Percentiles rank a stretch among this genome's conserved stretches.
Evolutionary conservation across 2,888 invertebrate species (phyloP).

Genomic region (Nyleta sp.): DNA sequence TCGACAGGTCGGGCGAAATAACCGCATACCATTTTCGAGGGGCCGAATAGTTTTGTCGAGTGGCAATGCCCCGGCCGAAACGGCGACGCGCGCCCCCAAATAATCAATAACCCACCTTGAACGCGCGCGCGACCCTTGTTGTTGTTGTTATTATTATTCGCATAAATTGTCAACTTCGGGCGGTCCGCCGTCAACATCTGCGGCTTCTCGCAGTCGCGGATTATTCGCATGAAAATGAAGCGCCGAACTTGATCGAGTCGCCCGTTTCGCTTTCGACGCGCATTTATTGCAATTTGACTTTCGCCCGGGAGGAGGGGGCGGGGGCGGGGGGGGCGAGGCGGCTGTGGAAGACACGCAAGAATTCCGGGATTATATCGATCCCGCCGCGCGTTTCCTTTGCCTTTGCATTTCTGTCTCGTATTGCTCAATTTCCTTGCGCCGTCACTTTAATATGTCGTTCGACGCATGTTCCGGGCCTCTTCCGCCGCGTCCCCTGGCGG

Average conservation of each 20-base stretch:
- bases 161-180: constrained; percentile 59
- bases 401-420: too few species aligned
- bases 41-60: constrained; percentile 51
- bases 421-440: constrained; percentile 53
- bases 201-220: constrained; percentile 29
- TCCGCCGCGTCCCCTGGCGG: constrained; percentile 29
- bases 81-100: constrained; percentile 33
- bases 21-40: constrained; percentile 61
- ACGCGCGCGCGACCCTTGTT: constrained; percentile 26
- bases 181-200: constrained; percentile 43
- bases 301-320: too few species aligned
- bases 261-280: constrained; percentile 7
- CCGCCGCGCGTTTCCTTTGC: constrained; percentile 22
- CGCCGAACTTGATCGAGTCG: not conserved
- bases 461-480: constrained; percentile 33
- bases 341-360: too few species aligned
- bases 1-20: constrained; percentile 64
- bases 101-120: constrained; percentile 61
- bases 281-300: constrained; percentile 43
- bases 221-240: constrained; percentile 45
- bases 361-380: constrained; percentile 46
- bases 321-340: not conserved
- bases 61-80: constrained; percentile 27
- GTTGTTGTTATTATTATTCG: constrained; percentile 55
- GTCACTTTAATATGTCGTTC: constrained; percentile 56